These are phyloP conservation scores for Philotrypesis tridentata DNA, from an alignment of 1,140 invertebrate species.

Conservation along the genomic window DNA sequence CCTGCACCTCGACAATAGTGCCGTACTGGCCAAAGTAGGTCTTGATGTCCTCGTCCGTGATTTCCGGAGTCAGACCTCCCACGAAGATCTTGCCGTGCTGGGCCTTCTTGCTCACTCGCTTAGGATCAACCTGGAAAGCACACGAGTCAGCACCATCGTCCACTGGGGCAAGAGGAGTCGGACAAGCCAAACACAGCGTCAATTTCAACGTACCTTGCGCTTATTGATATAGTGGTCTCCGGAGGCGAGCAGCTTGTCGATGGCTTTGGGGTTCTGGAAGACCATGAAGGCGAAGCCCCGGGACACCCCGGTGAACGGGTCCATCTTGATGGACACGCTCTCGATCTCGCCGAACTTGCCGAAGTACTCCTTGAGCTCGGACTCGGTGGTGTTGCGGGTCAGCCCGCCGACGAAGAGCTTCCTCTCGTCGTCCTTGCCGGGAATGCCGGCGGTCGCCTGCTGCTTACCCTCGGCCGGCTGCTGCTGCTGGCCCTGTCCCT, in stretches of 20 bases:
- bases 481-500: slow-evolving; percentile 54
- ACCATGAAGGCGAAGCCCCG: slow-evolving; percentile 83
- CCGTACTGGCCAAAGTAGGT: slow-evolving; percentile 79
- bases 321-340: slow-evolving; percentile 79
- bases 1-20: slow-evolving; percentile 79
- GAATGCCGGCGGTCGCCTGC: slow-evolving; percentile 71
- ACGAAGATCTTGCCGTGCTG: slow-evolving; percentile 81
- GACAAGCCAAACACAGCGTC: not conserved
- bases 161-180: not conserved
- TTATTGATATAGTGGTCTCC: slow-evolving; percentile 79
- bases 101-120: slow-evolving; percentile 77
- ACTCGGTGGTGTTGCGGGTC: slow-evolving; percentile 72
- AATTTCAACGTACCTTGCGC: slow-evolving; percentile 71
- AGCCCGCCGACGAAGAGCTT: slow-evolving; percentile 74
- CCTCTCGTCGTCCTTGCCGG: slow-evolving; percentile 74
- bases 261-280: slow-evolving; percentile 77
- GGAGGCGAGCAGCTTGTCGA: slow-evolving; percentile 76
- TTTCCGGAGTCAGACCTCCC: slow-evolving; percentile 79
- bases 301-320: slow-evolving; percentile 78
- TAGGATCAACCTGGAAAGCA: slow-evolving; percentile 76
- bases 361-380: slow-evolving; percentile 78
- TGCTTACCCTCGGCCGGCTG: slow-evolving; percentile 54
- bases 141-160: not conserved
- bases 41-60: slow-evolving; percentile 79
- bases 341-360: slow-evolving; percentile 79